Base-by-base conservation (phyloP, 2,888 invertebrate species). In the Athalia rosae region DNA sequence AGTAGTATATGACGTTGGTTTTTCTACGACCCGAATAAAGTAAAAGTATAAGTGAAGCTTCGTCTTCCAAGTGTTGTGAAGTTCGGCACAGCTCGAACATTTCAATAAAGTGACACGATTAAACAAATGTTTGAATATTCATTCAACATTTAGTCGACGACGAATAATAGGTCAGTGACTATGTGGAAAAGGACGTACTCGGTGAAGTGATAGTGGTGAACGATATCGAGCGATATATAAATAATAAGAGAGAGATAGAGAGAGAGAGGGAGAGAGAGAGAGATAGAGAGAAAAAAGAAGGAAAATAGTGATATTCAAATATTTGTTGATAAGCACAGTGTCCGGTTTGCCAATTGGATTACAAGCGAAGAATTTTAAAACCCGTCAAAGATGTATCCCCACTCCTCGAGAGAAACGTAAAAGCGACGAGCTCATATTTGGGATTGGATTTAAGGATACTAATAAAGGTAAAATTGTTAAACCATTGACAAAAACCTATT, bases 391-490 rank as follows among this genome's bases (percentile, higher is more conserved):
- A 74, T 74, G 74, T 62, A 74, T 74, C 74, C 61, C 6, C 43
- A 74, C 62, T 61, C 74, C 3, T 74, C 74, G 74, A 74, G 74
- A 74, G 74, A 74, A 61, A 61, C 74, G 74, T 74, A n/a, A 74
- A 74, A n/a, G 9, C 59, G 48, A 61, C 28, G 48, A 45, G 45
- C 41, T 47, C 47, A 74, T 7, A 71, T 61, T 74, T 74, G 15
- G 74, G 58, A 74, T 74, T 50, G 74, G 74, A 74, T 74, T 61
- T 61, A 61, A 71, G 74, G 74, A 74, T 74, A 74, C 50, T 62
- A 74, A 9, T 61, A 48, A 74, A 74, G 74, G 74, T 74, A 62
- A 61, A 43, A 11, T 5, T 63, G 43, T n/a, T n/a, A 5, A 47
- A 1, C 45, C 3, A 28, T 4, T 5, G 43, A n/a, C 6, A 63